phyloP scores from a whole-genome alignment of 2,113 vertebrate species.

The Polypterus bichir region DNA sequence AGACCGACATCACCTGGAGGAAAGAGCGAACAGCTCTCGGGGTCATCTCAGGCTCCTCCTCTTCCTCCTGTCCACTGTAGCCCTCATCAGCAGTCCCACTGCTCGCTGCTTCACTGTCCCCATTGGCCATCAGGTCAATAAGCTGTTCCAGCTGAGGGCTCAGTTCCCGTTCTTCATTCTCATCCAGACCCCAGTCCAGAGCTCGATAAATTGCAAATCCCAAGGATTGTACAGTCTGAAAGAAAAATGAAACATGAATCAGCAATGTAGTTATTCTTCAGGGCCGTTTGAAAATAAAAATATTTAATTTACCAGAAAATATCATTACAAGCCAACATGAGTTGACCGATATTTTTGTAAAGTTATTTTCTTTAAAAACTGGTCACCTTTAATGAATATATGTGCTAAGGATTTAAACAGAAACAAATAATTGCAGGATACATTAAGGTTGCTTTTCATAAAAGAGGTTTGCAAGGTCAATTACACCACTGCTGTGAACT shows the following conservation, averaged over 20 bases:
- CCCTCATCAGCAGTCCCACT: constrained; percentile 62
- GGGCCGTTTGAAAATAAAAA: too few species aligned
- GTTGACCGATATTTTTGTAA: too few species aligned
- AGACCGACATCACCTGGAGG: constrained; percentile 67
- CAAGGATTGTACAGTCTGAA: constrained; percentile 78
- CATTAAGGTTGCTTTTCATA: too few species aligned
- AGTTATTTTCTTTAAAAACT: too few species aligned
- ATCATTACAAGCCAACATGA: too few species aligned
- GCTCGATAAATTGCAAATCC: constrained; percentile 86
- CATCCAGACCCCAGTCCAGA: constrained; percentile 87
- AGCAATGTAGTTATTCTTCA: too few species aligned
- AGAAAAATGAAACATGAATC: neutral
- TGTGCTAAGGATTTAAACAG: too few species aligned
- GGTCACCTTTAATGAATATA: too few species aligned
- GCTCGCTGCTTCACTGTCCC: constrained; percentile 36
- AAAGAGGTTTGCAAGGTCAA: too few species aligned
- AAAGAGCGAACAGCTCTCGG: constrained; percentile 54
- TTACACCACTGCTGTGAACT: too few species aligned
- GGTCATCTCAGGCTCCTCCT: constrained; percentile 57
- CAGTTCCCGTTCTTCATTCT: constrained; percentile 84
- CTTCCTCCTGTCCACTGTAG: constrained; percentile 80
- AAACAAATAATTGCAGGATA: too few species aligned
- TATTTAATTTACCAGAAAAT: too few species aligned
- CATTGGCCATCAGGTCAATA: constrained; percentile 81
- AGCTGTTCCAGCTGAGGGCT: constrained; percentile 79